Evolutionary conservation across 1,140 invertebrate genomes (phyloP), one percentile per base, ranked within the genome.

Genomic region (Melipona quadrifasciata): DNA sequence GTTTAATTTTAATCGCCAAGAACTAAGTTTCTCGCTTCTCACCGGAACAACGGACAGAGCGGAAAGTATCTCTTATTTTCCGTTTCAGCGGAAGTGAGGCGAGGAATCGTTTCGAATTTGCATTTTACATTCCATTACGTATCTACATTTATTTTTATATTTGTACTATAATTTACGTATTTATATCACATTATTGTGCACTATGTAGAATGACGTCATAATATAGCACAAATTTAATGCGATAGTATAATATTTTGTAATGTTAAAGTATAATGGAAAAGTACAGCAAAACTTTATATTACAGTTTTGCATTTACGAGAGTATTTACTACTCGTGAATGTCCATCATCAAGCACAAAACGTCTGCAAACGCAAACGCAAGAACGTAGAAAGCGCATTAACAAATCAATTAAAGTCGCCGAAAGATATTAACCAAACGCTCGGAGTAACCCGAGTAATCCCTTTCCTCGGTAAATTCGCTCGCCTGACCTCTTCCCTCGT

Each of bases 401-500:
- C 61, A 34, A 81, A 81, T 81, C 55, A 34, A 61, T 64, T 64
- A 64, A 64, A 74, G 34, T 47, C 16, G 75, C 11, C 1, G 5
- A 8, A 10, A 17, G 6, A 4, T 47, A 65, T 31, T 6, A n/a
- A 55, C 2, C 21, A 76, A 81, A 81, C 47, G 73, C 21, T 14
- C 64, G 24, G 6, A 51, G 14, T 71, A 71, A 71, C 24, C 39
- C 24, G 24, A 1, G 21, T 51, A 31, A 55, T 53, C 80, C 61
- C 39, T 47, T 47, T 6, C 8, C 39, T 47, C 39, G 39, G 31
- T 67, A 19, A 65, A 55, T 65, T 65, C 47, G 61, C 53, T 82
- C 39, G 72, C 51, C 72, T 67, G 80, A 82, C 76, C 47, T 72
- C 31, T 58, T 67, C 78, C 39, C 71, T 53, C 71, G 12, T 85